Base-by-base conservation (phyloP, 2,797 vertebrate species). In the Paramormyrops hopkinsi region DNA sequence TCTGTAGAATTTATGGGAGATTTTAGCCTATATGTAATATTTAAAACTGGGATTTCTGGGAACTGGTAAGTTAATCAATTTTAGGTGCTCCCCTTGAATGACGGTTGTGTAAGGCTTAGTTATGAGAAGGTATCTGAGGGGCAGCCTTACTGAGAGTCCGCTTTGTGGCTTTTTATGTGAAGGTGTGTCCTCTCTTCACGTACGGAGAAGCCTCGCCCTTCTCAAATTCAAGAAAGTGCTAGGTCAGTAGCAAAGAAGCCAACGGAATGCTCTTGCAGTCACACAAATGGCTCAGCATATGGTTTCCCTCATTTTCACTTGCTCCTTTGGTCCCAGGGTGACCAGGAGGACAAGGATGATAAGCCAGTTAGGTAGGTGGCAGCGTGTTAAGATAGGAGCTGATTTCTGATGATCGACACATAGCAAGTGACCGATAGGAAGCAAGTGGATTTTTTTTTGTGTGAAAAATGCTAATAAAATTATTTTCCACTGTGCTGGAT, bases 21-120 rank as follows among this genome's bases (percentile, higher is more conserved):
- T 19, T 25, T 87, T 11, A 87, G 29, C 53, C 17, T 54, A 5
- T 41, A n/a, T 41, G 53, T 56, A n/a, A 56, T 56, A 85, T 85
- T 85, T 85, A 87, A n/a, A 87, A 87, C 85, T 56, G 19, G 33
- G 51, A 37, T 54, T 33, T 59, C 33, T 86, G 51, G 51, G 85
- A 56, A 25, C 17, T 29, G 51, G 22, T 17, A 85, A 85, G 5
- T 51, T 5, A 14, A 84, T 50, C 22, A 84, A 17, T 51, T 29
- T 51, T 46, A 25, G 29, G 48, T 85, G n/a, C 22, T 85, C 82
- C 82, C 4, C 9, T 22, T 50, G 22, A 51, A 51, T 25, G 11
- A 85, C 0, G 1, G 25, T 25, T 25, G 41, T 46, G 41, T 50
- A 3, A 25, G 19, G 19, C 11, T 84, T n/a, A 22, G 11, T 51